Evolutionary conservation across 2,888 invertebrate species (phyloP).

Genomic region (Dorcus hopei): DNA sequence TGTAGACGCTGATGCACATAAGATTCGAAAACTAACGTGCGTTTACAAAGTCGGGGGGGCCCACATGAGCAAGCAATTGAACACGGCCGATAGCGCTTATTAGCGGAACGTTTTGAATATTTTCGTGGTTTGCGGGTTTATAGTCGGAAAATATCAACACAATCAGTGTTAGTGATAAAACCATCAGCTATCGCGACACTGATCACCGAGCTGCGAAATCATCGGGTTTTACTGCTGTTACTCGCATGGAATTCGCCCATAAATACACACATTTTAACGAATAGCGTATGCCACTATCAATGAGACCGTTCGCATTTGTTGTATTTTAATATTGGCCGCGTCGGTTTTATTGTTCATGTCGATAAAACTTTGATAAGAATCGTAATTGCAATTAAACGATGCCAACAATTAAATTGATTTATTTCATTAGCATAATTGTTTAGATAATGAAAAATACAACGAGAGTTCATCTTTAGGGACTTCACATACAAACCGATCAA

Average conservation of each 20-base stretch:
- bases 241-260: slow-evolving; percentile 38
- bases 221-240: slow-evolving; percentile 42
- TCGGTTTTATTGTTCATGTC: slow-evolving; percentile 19
- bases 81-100: slow-evolving; percentile 38
- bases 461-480: no score
- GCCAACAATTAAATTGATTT: no score
- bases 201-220: slow-evolving; percentile 46
- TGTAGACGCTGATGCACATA: neutral
- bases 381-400: neutral
- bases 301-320: slow-evolving; percentile 34
- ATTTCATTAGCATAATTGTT: no score
- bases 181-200: slow-evolving; percentile 44
- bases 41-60: slow-evolving; percentile 27
- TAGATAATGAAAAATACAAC: no score
- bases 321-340: slow-evolving; percentile 28
- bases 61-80: slow-evolving; percentile 27
- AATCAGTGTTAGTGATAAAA: slow-evolving; percentile 47
- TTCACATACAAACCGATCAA: no score
- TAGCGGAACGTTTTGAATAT: slow-evolving; percentile 42
- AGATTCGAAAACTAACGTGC: slow-evolving; percentile 17
- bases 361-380: neutral
- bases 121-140: slow-evolving; percentile 41
- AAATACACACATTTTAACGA: slow-evolving; percentile 39
- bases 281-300: slow-evolving; percentile 34
- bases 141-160: slow-evolving; percentile 42